Base-by-base conservation (phyloP, 92 coral and sea anemone genomes). In the Phenganax subtilis region DNA sequence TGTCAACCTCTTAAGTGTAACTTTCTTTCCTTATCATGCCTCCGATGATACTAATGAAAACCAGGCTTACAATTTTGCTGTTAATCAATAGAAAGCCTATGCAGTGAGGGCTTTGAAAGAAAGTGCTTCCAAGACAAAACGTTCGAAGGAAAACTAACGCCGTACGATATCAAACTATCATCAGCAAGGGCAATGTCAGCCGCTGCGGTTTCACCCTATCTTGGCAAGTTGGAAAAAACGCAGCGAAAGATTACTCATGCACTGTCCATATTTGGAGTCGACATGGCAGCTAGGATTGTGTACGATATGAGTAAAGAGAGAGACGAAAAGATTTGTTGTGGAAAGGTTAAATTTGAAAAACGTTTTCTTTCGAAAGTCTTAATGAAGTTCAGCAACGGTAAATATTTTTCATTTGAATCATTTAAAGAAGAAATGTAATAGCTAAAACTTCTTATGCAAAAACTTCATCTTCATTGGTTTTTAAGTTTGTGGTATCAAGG, bases 121-220 rank as follows among this genome's bases (percentile, higher is more conserved):
- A 25, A 8, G 6, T 44, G 57, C 7, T 44, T 61, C 3, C 12
- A 30, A 27, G 77, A 20, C 15, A 8, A 78, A 28, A n/a, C 5
- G 9, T 57, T 57, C 54, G 27, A 78, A 55, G 31, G 62, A 6
- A 75, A 75, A 75, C 59, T 75, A 7, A 29, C n/a, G 29, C 80
- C 80, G 15, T 20, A 30, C 27, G 80, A 75, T 55, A 75, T 75
- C 16, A 75, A 75, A 55, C 31, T 75, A 57, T 75, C 80, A 6
- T 51, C 57, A 75, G 80, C 80, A 9, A 75, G 51, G 80, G 80
- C 80, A 75, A 75, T 75, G 80, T 75, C 80, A 9, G 80, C 80
- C 29, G 80, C 80, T 25, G 80, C 80, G 1, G 15, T 75, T 27
- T 75, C 80, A 25, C 80, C 80, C 12, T 57, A 75, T 75, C 20